phyloP scores from a whole-genome alignment of 1,140 invertebrate species.

The Zaprionus camerounensis region DNA sequence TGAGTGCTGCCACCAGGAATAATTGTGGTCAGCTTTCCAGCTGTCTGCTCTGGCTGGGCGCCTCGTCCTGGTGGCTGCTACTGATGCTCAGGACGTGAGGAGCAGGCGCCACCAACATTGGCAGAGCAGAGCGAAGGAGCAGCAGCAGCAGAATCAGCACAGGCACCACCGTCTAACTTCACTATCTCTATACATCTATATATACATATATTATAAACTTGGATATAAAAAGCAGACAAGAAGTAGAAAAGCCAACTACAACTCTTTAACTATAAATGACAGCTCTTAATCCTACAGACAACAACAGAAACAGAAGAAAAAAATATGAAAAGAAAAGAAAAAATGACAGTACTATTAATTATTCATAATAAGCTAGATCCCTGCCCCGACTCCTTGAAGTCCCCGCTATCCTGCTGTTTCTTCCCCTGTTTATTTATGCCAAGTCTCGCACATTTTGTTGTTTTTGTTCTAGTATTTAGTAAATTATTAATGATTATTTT shows the following conservation, averaged over 20 bases:
- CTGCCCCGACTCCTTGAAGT: background rate
- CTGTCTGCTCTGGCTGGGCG: slow-evolving; percentile 68
- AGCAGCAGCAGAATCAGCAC: slow-evolving; percentile 39
- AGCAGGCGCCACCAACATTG: slow-evolving; percentile 27
- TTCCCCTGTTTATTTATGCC: slow-evolving; percentile 60
- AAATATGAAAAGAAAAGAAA: slow-evolving; percentile 22
- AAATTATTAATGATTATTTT: slow-evolving; percentile 78
- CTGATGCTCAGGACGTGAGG: slow-evolving; percentile 72
- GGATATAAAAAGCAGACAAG: slow-evolving; percentile 22
- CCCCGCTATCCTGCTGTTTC: slow-evolving; percentile 43
- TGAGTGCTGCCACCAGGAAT: slow-evolving; percentile 41
- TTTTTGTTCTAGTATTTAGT: slow-evolving; percentile 80
- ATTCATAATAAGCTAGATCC: slow-evolving; percentile 74
- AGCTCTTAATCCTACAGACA: slow-evolving; percentile 75
- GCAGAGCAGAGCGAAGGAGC: slow-evolving; percentile 43
- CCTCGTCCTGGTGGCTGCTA: slow-evolving; percentile 69
- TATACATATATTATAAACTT: slow-evolving; percentile 14
- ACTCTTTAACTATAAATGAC: slow-evolving; percentile 76
- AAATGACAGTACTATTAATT: slow-evolving; percentile 61
- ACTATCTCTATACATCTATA: slow-evolving; percentile 50
- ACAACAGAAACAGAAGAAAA: slow-evolving; percentile 35
- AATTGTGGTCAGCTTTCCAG: slow-evolving; percentile 68
- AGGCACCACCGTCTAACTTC: slow-evolving; percentile 79
- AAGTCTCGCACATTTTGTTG: slow-evolving; percentile 66
- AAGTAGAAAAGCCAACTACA: slow-evolving; percentile 54